Base-by-base conservation (phyloP, 2,797 vertebrate genomes). In the Melanotaenia nigrans region DNA sequence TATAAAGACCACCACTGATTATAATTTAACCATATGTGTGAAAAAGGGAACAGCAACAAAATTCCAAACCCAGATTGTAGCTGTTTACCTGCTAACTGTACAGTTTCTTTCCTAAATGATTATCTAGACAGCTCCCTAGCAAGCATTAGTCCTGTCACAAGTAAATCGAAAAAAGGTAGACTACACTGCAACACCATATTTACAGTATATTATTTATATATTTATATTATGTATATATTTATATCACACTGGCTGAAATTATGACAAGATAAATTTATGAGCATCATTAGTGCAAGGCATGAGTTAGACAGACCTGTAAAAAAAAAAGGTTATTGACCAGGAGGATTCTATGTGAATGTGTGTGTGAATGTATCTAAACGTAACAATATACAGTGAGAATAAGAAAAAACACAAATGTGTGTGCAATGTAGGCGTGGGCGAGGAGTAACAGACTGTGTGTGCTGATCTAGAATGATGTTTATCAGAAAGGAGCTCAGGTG, bases 101-200 rank as follows among this genome's bases (percentile, higher is more conserved):
- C 96, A 97, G 87, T 94, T 86, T 83, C 86, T 81, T 81, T 71
- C 54, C 75, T 82, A 66, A n/a, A 93, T 95, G 92, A 91, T 93
- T 92, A 91, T 95, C 95, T 94, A 96, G 95, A 95, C 93, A 94
- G 94, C 91, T 95, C 94, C 89, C 90, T 95, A 96, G 95, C 93
- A 94, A 94, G 93, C 94, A 96, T 97, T 96, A 97, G 96, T 96
- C 96, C 93, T 94, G 94, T 94, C 94, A 96, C 95, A 95, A 95
- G 92, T 95, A 96, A 96, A 96, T 95, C 81, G 73, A 22, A 95
- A 95, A 94, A 95, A 95, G 89, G 93, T 94, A 96, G 93, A 96
- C 95, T 96, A 97, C 94, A 96, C 95, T 94, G 95, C 95, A 96
- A 97, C 96, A 97, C 95, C 94, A 94, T 98, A 98, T 98, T 96